Evolutionary conservation across 2,113 vertebrate species (phyloP).

Genomic region (Hydrolagus affinis): DNA sequence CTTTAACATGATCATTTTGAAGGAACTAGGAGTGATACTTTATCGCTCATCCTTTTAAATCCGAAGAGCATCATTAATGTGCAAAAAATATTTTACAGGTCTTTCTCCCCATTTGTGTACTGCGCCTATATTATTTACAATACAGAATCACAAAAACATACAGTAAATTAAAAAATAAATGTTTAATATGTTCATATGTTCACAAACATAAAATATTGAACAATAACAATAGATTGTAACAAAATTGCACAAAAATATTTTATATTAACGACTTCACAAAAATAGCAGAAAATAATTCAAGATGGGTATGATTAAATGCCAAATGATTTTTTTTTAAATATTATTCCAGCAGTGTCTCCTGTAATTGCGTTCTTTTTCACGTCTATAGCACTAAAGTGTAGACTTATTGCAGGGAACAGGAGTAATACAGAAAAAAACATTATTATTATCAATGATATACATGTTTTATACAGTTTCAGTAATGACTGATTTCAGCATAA

Average conservation of each 20-base stretch:
- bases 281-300: conserved; percentile 45
- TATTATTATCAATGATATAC: conserved; percentile 34
- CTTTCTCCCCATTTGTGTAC: neutral
- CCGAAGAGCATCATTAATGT: neutral
- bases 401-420: conserved; percentile 58
- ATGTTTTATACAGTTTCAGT: conserved; percentile 40
- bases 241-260: conserved; percentile 39
- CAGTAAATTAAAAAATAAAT: conserved; percentile 33
- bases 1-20: too few species aligned
- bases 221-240: conserved; percentile 32
- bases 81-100: neutral
- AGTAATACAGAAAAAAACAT: conserved; percentile 49
- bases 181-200: conserved; percentile 33
- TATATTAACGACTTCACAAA: conserved; percentile 48
- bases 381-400: conserved; percentile 54
- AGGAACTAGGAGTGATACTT: neutral
- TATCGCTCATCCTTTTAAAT: neutral
- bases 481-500: conserved; percentile 43
- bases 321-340: conserved; percentile 49
- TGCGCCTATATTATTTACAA: neutral
- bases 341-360: conserved; percentile 41
- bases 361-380: conserved; percentile 58
- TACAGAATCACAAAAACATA: conserved; percentile 32
- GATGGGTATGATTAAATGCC: conserved; percentile 51
- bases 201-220: conserved; percentile 33